A percentile compares a stretch with the other conserved stretches of the same genome.
Evolutionary conservation across 2,888 invertebrate species (phyloP).

Genomic region (Conchocele bisecta): DNA sequence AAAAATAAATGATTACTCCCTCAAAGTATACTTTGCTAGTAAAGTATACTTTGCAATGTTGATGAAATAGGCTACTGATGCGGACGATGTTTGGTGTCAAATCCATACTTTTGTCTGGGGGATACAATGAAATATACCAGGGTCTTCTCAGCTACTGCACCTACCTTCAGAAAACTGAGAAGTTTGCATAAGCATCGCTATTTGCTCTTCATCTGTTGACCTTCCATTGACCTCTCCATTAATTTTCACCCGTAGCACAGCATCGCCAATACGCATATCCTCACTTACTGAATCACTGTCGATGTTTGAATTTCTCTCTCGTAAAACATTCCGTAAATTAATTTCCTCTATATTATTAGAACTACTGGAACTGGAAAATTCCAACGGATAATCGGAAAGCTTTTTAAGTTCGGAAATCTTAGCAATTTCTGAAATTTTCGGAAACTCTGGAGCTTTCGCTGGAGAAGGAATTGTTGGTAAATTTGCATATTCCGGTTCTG

Average conservation of each 20-base stretch:
- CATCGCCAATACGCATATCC: conserved; percentile 39
- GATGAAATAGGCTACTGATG: too few species aligned
- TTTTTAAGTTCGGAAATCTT: conserved; percentile 34
- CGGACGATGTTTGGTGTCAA: too few species aligned
- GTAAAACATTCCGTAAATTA: conserved; percentile 54
- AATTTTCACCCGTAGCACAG: conserved; percentile 34
- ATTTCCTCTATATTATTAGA: conserved; percentile 52
- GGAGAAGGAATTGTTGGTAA: conserved; percentile 61
- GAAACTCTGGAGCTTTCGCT: conserved; percentile 55
- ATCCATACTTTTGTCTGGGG: too few species aligned
- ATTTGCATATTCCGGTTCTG: conserved; percentile 81
- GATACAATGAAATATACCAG: background rate
- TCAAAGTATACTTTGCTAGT: too few species aligned
- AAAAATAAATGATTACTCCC: too few species aligned
- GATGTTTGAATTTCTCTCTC: conserved; percentile 51
- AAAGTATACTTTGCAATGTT: too few species aligned
- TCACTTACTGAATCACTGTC: conserved; percentile 20
- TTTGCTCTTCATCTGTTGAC: conserved; percentile 22
- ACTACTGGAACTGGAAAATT: too few species aligned
- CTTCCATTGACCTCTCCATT: conserved; percentile 45
- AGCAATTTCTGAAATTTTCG: conserved; percentile 25
- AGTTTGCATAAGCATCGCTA: conserved; percentile 49
- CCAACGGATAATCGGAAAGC: too few species aligned
- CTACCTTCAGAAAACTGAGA: conserved; percentile 62
- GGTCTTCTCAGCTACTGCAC: background rate